A percentile compares a stretch with the other conserved stretches of the same genome.
phyloP scores from a whole-genome alignment of 2,888 invertebrate genomes.

The Lysandra coridon region DNA sequence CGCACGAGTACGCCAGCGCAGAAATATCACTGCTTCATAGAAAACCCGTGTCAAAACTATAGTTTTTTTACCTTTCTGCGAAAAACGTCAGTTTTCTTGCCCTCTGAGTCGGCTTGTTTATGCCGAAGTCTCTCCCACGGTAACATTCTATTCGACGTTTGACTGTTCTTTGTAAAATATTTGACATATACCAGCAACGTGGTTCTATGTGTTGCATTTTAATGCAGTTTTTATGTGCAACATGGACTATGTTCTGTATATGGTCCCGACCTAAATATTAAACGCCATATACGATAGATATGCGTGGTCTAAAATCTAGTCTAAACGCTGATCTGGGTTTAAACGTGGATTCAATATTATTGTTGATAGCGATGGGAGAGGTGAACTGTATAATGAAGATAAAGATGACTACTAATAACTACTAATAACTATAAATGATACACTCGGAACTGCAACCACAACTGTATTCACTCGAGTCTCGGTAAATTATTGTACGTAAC shows the following conservation, averaged over 20 bases:
- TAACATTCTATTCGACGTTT: neutral
- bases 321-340: no score
- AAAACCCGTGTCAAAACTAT: no score
- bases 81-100: neutral
- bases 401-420: no score
- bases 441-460: no score
- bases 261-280: conserved; percentile 18
- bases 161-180: neutral
- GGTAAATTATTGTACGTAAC: no score
- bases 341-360: no score
- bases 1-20: no score
- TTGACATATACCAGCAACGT: neutral
- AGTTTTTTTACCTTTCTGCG: neutral
- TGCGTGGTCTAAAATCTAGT: conserved; percentile 2
- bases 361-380: no score
- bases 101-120: neutral
- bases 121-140: conserved; percentile 3
- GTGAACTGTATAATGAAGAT: no score
- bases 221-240: neutral
- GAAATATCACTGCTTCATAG: no score
- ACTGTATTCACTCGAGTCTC: no score
- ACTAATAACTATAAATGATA: no score
- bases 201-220: conserved; percentile 10
- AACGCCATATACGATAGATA: neutral
- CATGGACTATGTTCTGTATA: neutral